These are phyloP conservation scores for Lindbergichthys nudifrons DNA, from an alignment of 2,797 vertebrate species.

Conservation along the genomic window DNA sequence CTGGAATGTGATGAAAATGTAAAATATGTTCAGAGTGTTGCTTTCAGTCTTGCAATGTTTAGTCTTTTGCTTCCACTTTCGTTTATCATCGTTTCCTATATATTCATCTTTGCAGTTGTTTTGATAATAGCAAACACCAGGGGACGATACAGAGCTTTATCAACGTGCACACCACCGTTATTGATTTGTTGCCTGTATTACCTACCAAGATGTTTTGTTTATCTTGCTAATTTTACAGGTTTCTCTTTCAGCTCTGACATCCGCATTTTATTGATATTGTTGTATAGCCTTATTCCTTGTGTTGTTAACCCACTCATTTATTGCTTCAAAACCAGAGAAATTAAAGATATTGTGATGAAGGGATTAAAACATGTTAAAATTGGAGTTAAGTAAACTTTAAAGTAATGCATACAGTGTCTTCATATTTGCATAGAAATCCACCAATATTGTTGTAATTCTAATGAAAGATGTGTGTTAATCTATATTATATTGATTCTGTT, in stretches of 20 bases:
- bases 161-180: conserved; percentile 80
- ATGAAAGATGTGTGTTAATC: not conserved
- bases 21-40: conserved; percentile 35
- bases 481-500: not conserved
- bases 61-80: conserved; percentile 51
- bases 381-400: not conserved
- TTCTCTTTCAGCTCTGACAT: conserved; percentile 59
- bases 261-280: conserved; percentile 63
- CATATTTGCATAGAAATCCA: not conserved
- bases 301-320: conserved; percentile 83
- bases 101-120: conserved; percentile 70
- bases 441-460: not conserved
- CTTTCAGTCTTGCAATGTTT: conserved; percentile 39
- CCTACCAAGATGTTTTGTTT: conserved; percentile 63
- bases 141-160: conserved; percentile 73
- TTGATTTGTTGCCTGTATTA: conserved; percentile 75
- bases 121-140: conserved; percentile 60
- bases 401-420: not conserved
- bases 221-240: conserved; percentile 34
- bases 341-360: conserved; percentile 39
- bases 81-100: conserved; percentile 74
- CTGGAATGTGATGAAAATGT: conserved; percentile 68
- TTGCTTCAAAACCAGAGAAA: conserved; percentile 69
- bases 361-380: conserved; percentile 7
- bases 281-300: conserved; percentile 74